Evolutionary conservation across 2,113 vertebrate genomes (phyloP).

Genomic region (Onychostruthus taczanowskii): DNA sequence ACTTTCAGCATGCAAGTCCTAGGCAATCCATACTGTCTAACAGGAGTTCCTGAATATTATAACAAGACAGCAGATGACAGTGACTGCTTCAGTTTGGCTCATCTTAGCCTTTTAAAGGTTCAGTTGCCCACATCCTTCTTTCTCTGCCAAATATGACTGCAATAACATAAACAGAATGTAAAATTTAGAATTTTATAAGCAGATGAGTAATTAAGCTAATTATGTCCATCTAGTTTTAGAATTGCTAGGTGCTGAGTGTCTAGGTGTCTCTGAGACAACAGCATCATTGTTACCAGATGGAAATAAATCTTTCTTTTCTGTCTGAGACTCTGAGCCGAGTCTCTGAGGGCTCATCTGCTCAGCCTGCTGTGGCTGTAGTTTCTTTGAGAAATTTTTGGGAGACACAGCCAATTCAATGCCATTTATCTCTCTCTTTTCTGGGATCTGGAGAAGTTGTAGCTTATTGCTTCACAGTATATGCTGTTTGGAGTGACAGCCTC

Average conservation of each 20-base stretch:
- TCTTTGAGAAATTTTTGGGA: conserved; percentile 24
- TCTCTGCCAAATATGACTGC: neutral
- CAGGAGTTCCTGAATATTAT: conserved; percentile 40
- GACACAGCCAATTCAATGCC: conserved; percentile 22
- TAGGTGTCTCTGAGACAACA: neutral
- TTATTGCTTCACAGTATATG: conserved; percentile 4
- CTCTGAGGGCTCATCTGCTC: conserved; percentile 28
- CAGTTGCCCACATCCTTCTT: neutral
- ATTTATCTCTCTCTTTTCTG: conserved; percentile 12
- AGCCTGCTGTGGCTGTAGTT: conserved; percentile 2
- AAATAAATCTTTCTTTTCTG: conserved; percentile 30
- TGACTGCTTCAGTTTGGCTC: neutral
- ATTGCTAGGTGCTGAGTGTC: neutral
- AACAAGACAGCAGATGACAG: conserved; percentile 42
- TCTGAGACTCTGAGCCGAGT: neutral
- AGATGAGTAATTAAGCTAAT: neutral
- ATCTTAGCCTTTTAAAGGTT: neutral
- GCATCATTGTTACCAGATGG: conserved; percentile 4
- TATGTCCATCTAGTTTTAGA: neutral
- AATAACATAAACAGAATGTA: neutral
- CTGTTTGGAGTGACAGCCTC: neutral
- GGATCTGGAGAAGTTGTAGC: neutral
- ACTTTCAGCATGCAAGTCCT: neutral
- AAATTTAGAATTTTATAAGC: neutral
- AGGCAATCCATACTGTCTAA: neutral